Evolutionary conservation across 2,797 vertebrate species (phyloP).

Genomic region (Hippopotamyrus pictus): DNA sequence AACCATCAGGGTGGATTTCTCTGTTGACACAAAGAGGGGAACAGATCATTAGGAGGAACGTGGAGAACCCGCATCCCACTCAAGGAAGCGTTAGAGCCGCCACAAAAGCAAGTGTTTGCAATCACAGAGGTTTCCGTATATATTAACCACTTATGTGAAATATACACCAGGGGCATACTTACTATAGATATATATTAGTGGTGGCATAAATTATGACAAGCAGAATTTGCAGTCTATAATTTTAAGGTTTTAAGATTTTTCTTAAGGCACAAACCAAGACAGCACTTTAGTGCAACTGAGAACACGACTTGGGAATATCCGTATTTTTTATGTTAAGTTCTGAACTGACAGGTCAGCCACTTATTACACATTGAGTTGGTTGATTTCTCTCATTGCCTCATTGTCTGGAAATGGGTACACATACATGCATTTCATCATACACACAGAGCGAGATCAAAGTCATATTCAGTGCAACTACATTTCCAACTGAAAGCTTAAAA

Average conservation of each 20-base stretch:
- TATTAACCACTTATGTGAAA: not conserved
- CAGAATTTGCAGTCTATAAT: not conserved
- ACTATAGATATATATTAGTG: not conserved
- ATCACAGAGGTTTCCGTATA: not conserved
- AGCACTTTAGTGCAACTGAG: not conserved
- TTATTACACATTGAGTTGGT: not conserved
- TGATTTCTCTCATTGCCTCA: not conserved
- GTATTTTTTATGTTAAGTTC: not conserved
- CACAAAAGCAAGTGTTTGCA: not conserved
- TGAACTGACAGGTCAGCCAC: not conserved
- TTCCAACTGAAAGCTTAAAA: not conserved
- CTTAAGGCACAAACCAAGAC: not conserved
- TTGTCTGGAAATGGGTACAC: not conserved
- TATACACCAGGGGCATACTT: conserved; percentile 3
- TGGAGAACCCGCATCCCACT: not conserved
- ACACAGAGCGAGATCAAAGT: not conserved
- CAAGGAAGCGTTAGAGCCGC: not conserved
- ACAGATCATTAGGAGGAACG: not conserved
- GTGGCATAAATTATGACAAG: not conserved
- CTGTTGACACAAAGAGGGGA: conserved; percentile 51
- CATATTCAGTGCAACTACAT: not conserved
- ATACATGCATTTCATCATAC: not conserved
- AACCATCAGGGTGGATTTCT: conserved; percentile 85
- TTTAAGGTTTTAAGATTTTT: not conserved
- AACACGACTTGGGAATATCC: not conserved